Base-by-base conservation (phyloP, 2,888 invertebrate species). In the Harpalus rubripes region DNA sequence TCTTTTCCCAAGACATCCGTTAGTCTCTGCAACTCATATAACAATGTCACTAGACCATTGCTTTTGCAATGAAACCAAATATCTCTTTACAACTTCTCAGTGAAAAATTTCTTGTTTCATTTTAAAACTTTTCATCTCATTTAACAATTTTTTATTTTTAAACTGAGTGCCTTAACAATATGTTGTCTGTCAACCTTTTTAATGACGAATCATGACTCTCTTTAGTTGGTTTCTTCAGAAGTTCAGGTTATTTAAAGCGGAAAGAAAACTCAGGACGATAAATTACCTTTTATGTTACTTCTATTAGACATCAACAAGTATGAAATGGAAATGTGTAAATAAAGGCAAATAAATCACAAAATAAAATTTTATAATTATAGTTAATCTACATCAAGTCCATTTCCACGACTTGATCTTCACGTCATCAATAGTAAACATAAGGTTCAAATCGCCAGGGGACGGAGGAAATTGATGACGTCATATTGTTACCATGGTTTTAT, bases 1-100 rank as follows among this genome's bases (percentile, higher is more conserved):
- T 63, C 22, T 63, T 26, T 63, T 63, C 63, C 63, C 63, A 10
- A 5, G 26, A 18, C 63, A 10, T 63, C 63, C 26, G 63, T 63
- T 61, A 61, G 61, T 61, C 61, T 61, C 61, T 61, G 18, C 61
- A 63, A 12, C 63, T 63, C 63, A 63, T 63, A 63, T 63, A 63
- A 63, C 63, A 63, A 18, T 63, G 26, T 63, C 63, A 63, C 26
- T 63, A 12, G 18, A 63, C 26, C 63, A 63, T 10, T 12, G 22
- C 63, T 63, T 18, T 26, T 8, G 12, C 12, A 63, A 63, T 22
- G 12, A 63, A 63, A 26, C 22, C 63, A 22, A 12, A 26, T 22
- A 63, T 26, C 12, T 12, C 63, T 10, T 7, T 8, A 22, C 10
- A 0, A 22, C 22, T 59, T 7, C 16, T 7, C 18, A 18, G 8